Evolutionary conservation across 2,888 invertebrate species (phyloP).

Genomic region (Cheilosia variabilis): DNA sequence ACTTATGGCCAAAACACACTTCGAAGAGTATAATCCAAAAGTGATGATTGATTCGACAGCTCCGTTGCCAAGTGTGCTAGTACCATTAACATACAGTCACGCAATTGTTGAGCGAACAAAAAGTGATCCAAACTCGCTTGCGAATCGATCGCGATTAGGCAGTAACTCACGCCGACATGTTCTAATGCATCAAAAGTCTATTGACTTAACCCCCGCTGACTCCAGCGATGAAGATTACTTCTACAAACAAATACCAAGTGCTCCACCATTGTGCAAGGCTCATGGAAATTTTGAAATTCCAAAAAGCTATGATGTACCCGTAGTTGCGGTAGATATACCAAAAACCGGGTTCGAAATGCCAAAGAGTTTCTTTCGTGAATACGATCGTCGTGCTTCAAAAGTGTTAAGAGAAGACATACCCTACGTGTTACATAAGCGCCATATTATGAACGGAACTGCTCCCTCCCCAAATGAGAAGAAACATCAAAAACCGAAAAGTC

Average conservation of each 20-base stretch:
- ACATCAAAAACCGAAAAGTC: constrained; percentile 86
- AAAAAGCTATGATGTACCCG: constrained; percentile 83
- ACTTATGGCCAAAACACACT: constrained; percentile 87
- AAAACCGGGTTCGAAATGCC: constrained; percentile 89
- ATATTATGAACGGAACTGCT: constrained; percentile 93
- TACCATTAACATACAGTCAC: constrained; percentile 86
- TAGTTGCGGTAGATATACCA: constrained; percentile 84
- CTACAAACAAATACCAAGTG: constrained; percentile 90
- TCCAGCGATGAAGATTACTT: constrained; percentile 93
- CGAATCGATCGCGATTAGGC: constrained; percentile 89
- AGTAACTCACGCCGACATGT: constrained; percentile 91
- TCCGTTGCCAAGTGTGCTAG: constrained; percentile 84
- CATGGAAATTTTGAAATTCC: constrained; percentile 89
- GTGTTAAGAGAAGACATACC: constrained; percentile 89
- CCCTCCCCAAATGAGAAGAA: constrained; percentile 85
- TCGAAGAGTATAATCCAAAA: constrained; percentile 90
- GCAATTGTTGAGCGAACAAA: constrained; percentile 92
- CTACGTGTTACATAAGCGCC: constrained; percentile 92
- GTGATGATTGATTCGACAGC: constrained; percentile 83
- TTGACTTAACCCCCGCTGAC: constrained; percentile 92
- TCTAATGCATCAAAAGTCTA: constrained; percentile 93
- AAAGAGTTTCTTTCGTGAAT: constrained; percentile 89
- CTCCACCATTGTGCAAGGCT: constrained; percentile 89
- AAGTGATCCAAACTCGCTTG: constrained; percentile 92
- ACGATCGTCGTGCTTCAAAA: constrained; percentile 85